Evolutionary conservation across 2,888 invertebrate species (phyloP).

Genomic region (Hypomecis atomaria): DNA sequence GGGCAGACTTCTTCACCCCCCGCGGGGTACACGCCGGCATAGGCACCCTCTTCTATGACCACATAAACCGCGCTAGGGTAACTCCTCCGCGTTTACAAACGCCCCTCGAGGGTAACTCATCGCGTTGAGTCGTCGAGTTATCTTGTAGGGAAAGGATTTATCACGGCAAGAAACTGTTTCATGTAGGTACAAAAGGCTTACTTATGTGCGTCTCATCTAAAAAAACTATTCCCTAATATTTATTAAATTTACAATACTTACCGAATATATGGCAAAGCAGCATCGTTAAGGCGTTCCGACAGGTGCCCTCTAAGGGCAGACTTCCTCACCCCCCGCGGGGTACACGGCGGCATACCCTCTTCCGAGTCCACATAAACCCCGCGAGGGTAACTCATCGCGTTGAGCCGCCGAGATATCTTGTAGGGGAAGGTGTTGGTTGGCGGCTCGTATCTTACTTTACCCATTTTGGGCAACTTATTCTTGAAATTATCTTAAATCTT

Average conservation of each 20-base stretch:
- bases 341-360: conserved; percentile 64
- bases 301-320: conserved; percentile 61
- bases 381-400: conserved; percentile 63
- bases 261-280: conserved; percentile 71
- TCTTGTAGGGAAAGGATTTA: conserved; percentile 60
- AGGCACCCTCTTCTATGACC: conserved; percentile 54
- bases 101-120: conserved; percentile 63
- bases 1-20: conserved; percentile 66
- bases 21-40: conserved; percentile 60
- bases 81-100: conserved; percentile 55
- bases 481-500: too few species aligned
- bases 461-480: conserved; percentile 52
- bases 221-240: too few species aligned
- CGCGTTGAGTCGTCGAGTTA: conserved; percentile 59
- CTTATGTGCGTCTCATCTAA: too few species aligned
- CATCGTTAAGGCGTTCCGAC: conserved; percentile 66
- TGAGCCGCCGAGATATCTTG: conserved; percentile 63
- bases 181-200: too few species aligned
- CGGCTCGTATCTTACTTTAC: conserved; percentile 59
- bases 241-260: conserved; percentile 42
- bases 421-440: conserved; percentile 64
- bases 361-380: conserved; percentile 55
- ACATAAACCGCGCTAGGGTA: too few species aligned
- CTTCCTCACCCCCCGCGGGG: conserved; percentile 57
- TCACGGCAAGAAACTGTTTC: too few species aligned